Evolutionary conservation across 2,113 vertebrate species (phyloP).

Genomic region (Pithys albifrons): DNA sequence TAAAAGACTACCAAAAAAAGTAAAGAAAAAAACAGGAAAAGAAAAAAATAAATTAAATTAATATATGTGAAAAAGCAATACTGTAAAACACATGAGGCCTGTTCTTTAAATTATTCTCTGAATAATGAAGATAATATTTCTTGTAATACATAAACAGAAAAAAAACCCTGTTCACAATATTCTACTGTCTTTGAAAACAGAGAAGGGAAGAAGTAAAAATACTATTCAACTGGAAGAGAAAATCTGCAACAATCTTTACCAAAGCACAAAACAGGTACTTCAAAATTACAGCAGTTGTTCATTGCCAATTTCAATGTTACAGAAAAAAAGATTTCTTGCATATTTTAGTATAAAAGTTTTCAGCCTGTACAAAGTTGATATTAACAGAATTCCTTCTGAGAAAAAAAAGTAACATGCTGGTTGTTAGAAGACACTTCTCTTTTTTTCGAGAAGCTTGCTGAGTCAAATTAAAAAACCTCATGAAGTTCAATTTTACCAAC

Average conservation of each 20-base stretch:
- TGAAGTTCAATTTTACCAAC: background rate
- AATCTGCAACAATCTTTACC: background rate
- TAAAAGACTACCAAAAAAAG: background rate
- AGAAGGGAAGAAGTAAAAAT: background rate
- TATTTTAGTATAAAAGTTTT: background rate
- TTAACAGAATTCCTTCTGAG: background rate
- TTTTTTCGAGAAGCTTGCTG: background rate
- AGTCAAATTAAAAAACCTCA: background rate
- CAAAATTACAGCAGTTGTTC: background rate
- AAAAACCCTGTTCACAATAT: fast-evolving
- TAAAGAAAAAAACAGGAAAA: background rate
- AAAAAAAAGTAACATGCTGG: background rate
- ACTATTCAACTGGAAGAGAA: background rate
- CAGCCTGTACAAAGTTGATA: background rate
- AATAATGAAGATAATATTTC: background rate
- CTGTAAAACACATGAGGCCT: background rate
- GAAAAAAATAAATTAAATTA: background rate
- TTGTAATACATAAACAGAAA: background rate
- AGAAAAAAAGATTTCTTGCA: background rate
- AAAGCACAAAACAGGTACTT: background rate
- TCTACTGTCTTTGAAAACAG: background rate
- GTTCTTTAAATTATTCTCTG: background rate
- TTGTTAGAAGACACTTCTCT: background rate
- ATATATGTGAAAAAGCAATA: background rate
- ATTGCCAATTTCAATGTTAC: background rate